Percentiles rank a stretch among this genome's conserved stretches.
phyloP scores from a whole-genome alignment of 2,797 vertebrate genomes.

The Phalanger gymnotis region DNA sequence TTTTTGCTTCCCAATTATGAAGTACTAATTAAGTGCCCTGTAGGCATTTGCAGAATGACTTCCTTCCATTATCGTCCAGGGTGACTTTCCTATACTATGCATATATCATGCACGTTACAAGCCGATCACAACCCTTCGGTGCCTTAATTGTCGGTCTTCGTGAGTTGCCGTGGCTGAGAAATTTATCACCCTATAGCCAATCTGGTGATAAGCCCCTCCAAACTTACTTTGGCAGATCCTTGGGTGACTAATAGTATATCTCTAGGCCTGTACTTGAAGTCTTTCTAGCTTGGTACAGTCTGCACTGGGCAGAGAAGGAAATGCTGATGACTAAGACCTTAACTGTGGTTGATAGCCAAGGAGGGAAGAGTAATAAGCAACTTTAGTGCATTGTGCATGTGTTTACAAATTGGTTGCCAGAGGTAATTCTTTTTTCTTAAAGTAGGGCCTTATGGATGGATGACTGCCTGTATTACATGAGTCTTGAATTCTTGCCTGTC shows the following conservation, averaged over 20 bases:
- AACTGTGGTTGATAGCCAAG: neutral
- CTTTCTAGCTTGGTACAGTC: neutral
- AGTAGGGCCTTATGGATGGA: neutral
- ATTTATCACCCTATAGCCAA: neutral
- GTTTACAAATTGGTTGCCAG: neutral
- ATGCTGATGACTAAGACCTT: neutral
- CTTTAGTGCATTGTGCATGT: neutral
- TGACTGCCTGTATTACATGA: neutral
- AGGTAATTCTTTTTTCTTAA: neutral
- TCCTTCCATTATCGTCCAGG: neutral
- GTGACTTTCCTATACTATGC: neutral
- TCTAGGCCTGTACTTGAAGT: neutral
- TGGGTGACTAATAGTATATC: neutral
- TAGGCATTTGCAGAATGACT: neutral
- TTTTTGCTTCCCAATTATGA: constrained; percentile 5
- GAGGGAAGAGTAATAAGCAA: neutral
- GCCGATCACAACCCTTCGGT: neutral
- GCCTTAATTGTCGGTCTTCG: neutral
- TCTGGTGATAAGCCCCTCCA: neutral
- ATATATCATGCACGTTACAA: neutral
- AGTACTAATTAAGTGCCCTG: constrained; percentile 1
- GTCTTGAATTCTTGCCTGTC: neutral
- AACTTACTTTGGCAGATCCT: neutral
- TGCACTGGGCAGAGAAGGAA: neutral
- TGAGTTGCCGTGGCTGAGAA: neutral